Base-by-base conservation (phyloP, 2,888 invertebrate genomes). In the Eucriotettix oculatus region DNA sequence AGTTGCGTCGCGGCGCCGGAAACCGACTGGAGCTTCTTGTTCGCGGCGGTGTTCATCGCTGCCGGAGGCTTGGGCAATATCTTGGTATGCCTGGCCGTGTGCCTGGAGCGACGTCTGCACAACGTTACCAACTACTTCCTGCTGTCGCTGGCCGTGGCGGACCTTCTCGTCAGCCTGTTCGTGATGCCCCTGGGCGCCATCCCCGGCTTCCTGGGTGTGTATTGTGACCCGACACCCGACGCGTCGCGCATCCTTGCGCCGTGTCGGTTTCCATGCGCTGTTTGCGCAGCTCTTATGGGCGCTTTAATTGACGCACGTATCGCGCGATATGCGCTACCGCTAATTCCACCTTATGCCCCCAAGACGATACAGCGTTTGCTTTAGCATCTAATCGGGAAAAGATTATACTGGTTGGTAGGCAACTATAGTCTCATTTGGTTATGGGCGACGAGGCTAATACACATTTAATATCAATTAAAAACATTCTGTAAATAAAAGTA, bases 171-270 rank as follows among this genome's bases (percentile, higher is more conserved):
- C 70, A 93, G 92, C 69, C 75, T 93, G 64, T 87, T 95, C 70
- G 96, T 96, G 60, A 97, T 97, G 96, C 96, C 96, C 7, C 80
- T 95, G 72, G 92, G 92, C 62, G 93, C 96, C 48, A 86, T 95
- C 68, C 91, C 90, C 42, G 94, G 93, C 71, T 90, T 96, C 75
- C 78, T 92, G 69, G 95, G 95, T 95, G 73, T 88, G 89, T 71
- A 42, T 10, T 11, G 10, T 16, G 16, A 55, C 16, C 48, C 48
- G 14, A n/a, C 48, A 48, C 12, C 48, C 16, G 14, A 29, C 29
- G 29, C 29, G 29, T 29, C 29, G 29, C 48, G 14, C 48, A n/a
- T 16, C 48, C 16, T 48, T n/a, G 52, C 52, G 52, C 52, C 52
- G 52, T 14, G 16, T 12, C 14, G 16, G 10, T 16, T 9, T 9